These are phyloP conservation scores for Orientallactaga bullata DNA, from an alignment of 2,113 vertebrate species.

Conservation along the genomic window DNA sequence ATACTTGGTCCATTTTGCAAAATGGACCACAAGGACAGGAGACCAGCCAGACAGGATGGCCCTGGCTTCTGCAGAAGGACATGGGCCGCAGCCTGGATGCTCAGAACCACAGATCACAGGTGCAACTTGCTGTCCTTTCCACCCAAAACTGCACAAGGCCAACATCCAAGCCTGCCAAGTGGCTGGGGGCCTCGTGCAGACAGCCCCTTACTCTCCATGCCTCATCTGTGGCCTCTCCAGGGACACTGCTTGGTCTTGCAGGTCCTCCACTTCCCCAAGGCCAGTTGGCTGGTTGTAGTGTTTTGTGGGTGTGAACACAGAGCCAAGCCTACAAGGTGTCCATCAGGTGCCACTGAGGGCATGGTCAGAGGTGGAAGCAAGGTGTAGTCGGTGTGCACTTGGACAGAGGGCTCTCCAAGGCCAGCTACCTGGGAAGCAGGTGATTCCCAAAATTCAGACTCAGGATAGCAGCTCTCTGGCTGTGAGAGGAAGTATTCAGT, in stretches of 20 bases:
- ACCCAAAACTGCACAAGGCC: too few species aligned
- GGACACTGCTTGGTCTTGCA: background rate
- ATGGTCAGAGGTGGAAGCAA: fast-evolving
- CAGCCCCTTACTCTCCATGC: background rate
- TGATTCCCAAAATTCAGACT: background rate
- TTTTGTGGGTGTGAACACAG: background rate
- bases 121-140: background rate
- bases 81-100: background rate
- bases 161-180: background rate
- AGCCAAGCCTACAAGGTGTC: background rate
- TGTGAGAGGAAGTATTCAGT: background rate
- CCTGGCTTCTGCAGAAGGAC: background rate
- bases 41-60: too few species aligned
- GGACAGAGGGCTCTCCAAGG: too few species aligned
- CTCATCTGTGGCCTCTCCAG: background rate
- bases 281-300: background rate
- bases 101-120: background rate
- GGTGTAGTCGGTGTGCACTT: fast-evolving
- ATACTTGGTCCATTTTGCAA: background rate
- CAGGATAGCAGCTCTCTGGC: background rate
- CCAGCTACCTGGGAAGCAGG: background rate
- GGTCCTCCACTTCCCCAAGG: background rate
- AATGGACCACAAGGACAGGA: background rate
- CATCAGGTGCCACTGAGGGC: background rate
- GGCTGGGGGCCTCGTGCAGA: fast-evolving